Base-by-base conservation (phyloP, 2,888 invertebrate genomes). In the Incurvaria masculella region DNA sequence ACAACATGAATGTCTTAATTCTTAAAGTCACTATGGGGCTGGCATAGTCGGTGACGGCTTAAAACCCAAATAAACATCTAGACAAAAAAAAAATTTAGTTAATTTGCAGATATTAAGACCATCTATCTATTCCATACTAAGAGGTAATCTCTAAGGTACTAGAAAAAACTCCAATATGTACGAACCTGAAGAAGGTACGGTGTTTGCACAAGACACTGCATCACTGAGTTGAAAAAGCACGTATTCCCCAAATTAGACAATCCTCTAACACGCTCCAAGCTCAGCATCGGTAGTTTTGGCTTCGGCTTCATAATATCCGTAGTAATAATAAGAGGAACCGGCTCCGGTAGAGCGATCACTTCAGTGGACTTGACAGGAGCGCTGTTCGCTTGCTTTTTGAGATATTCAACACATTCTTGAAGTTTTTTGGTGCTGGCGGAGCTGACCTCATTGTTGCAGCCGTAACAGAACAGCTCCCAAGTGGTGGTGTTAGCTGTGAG, bases 191-290 rank as follows among this genome's bases (percentile, higher is more conserved):
- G 68, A 54, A 91, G 72, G 66, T 86, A 91, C 1, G 92, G 92
- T 3, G 94, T 94, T 67, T 91, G 91, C 2, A 90, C 89, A 58
- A 95, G 76, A 65, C 93, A 93, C 74, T 97, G 97, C 80, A 97
- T 84, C 8, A 97, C 95, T 21, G 97, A 93, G 79, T 97, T 97
- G 67, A 97, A 95, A 72, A 96, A 97, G 66, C 97, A 97, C 1
- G 97, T 97, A 66, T 97, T 97, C 44, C 97, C 97, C 63, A 97
- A 78, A 75, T 97, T 97, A 45, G 83, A 81, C 40, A 97, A 75
- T 0, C 97, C 97, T 73, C 93, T 74, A 1, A 87, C 85, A 39
- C 85, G 71, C 1, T 82, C 83, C 51, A 82, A 56, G 53, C 59
- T 65, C 49, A 63, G 57, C n/a, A 59, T 57, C 45, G 64, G 60